Evolutionary conservation across 2,888 invertebrate species (phyloP), one percentile per base, ranked within the genome.

Genomic region (Dolichomitus sp.): DNA sequence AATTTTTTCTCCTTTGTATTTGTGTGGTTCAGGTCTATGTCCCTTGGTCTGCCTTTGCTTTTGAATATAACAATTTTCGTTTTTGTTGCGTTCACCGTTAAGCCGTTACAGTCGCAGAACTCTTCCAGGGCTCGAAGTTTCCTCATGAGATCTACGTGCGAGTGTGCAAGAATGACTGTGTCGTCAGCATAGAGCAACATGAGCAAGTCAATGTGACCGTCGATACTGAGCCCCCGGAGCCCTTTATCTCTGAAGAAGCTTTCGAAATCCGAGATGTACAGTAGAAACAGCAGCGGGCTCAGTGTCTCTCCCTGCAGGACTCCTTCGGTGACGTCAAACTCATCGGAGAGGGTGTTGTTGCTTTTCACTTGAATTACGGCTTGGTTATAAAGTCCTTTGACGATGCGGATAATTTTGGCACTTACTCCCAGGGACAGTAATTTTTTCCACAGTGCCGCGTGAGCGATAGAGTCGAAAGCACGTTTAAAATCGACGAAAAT

Each of bases 31-130:
- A 4, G 11, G 7, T 54, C 40, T n/a, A 66, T 27, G n/a, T 17
- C 40, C 9, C 33, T 57, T 0, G 72, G 63, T 17, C 80, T 84
- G 9, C 83, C 84, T 4, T 80, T 83, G 37, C 69, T 80, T 40
- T 79, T 72, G 68, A 84, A 86, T n/a, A 85, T 73, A 42, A 86
- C 69, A 27, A 87, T 84, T 81, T 87, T 87, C n/a, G 87, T 86
- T 81, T 87, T 88, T 12, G 40, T 57, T 33, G 86, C 33, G 65
- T 87, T 87, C 5, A 88, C 81, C 17, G 69, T 63, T 23, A 84
- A 42, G n/a, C 77, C 82, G 61, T 75, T 85, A 4, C 4, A 27
- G 14, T 72, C 73, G 68, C 87, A 84, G 72, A 84, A 86, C 12
- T 63, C 45, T 12, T 81, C 65, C 23, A 84, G 33, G 17, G 45